Conservation (phyloP, 2,888 invertebrate genomes). For the Hybos culiciformis region DNA sequence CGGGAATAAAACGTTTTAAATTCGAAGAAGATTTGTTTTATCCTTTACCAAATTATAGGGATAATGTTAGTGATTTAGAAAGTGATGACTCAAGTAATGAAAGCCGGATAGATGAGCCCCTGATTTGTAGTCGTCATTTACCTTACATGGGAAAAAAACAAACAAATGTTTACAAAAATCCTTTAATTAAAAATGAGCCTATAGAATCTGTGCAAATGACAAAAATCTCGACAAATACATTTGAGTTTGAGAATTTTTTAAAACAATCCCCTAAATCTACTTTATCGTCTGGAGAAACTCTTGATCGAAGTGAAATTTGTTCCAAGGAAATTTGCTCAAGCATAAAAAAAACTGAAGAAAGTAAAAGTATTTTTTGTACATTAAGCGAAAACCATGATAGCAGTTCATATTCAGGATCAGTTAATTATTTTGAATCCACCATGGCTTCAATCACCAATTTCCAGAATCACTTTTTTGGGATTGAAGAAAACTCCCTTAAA, state of each 20-base stretch:
- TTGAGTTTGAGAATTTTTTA: neutral
- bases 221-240: slow-evolving; percentile 20
- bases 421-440: slow-evolving; percentile 24
- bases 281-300: neutral
- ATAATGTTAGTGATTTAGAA: neutral
- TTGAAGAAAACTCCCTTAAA: too few species aligned
- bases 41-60: too few species aligned
- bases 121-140: slow-evolving; percentile 15
- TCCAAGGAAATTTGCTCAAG: too few species aligned
- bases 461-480: too few species aligned
- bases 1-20: too few species aligned
- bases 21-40: neutral
- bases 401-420: too few species aligned
- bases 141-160: slow-evolving; percentile 31
- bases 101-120: too few species aligned
- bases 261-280: neutral
- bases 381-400: too few species aligned
- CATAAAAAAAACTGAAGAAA: too few species aligned
- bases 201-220: slow-evolving; percentile 27
- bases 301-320: neutral
- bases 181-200: slow-evolving; percentile 33
- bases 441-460: slow-evolving; percentile 34
- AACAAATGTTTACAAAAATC: too few species aligned
- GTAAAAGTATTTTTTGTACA: too few species aligned
- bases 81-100: neutral